Conservation (phyloP, 1,140 invertebrate genomes). For the Drosophila athabasca region DNA sequence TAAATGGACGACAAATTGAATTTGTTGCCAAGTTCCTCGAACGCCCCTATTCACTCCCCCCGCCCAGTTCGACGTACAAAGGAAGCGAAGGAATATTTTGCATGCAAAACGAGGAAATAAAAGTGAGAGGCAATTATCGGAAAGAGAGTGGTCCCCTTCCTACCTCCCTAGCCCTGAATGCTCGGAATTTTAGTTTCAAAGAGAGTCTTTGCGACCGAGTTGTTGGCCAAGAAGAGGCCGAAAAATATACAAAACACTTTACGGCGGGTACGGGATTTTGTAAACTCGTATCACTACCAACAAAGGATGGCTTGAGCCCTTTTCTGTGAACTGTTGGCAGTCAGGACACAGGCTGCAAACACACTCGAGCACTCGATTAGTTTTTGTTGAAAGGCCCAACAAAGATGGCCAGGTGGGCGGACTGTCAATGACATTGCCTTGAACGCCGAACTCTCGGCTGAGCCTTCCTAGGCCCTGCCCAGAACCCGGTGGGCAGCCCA, state of each 20-base stretch:
- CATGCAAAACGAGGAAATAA: conserved; percentile 45
- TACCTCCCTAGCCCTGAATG: conserved; percentile 14
- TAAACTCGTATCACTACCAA: neutral
- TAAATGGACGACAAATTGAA: conserved; percentile 70
- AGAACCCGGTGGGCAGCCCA: conserved; percentile 13
- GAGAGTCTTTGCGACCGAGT: conserved; percentile 18
- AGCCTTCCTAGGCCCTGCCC: neutral
- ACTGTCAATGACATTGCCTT: conserved; percentile 1
- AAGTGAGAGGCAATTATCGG: conserved; percentile 65
- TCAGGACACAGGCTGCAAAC: conserved; percentile 29
- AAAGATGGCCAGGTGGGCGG: conserved; percentile 10
- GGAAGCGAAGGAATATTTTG: conserved; percentile 42
- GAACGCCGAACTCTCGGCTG: conserved; percentile 8
- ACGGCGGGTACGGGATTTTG: neutral
- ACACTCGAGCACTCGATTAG: conserved; percentile 63
- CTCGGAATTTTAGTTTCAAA: conserved; percentile 50
- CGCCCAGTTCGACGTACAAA: neutral
- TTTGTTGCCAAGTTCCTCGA: conserved; percentile 49
- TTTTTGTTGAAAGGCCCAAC: conserved; percentile 48
- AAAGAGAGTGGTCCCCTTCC: too few relatives aligned
- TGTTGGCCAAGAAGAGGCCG: conserved; percentile 17
- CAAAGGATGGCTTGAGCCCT: neutral
- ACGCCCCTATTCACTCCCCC: neutral
- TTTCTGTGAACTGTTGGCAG: conserved; percentile 42
- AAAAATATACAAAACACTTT: too few relatives aligned